phyloP scores from a whole-genome alignment of 2,113 vertebrate species.

The Trematomus loennbergii region DNA sequence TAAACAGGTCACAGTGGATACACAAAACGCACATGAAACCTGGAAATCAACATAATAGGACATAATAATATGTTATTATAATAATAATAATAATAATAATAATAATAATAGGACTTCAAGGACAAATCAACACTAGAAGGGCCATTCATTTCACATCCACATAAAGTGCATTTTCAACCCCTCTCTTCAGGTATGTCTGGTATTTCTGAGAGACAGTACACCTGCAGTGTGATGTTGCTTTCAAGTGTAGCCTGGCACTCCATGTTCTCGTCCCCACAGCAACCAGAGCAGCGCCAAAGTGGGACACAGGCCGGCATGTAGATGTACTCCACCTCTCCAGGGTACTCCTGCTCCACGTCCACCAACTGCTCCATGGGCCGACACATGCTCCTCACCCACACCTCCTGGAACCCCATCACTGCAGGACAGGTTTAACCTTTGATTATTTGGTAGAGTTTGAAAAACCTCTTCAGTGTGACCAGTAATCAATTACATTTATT shows the following conservation, averaged over 20 bases:
- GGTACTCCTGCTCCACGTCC: slow-evolving; percentile 87
- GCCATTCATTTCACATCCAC: too few species aligned
- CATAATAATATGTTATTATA: too few species aligned
- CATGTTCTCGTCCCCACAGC: slow-evolving; percentile 87
- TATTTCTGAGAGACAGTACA: slow-evolving; percentile 40
- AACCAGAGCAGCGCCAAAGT: slow-evolving; percentile 90
- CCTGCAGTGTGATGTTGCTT: slow-evolving; percentile 88
- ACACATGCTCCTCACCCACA: slow-evolving; percentile 90
- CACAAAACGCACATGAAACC: too few species aligned
- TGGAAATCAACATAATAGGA: too few species aligned
- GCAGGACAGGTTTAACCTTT: not conserved
- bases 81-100: too few species aligned
- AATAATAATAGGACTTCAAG: too few species aligned
- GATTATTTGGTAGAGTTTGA: not conserved
- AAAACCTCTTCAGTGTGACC: not conserved
- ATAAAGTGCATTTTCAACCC: not conserved
- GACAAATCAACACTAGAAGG: too few species aligned
- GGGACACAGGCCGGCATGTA: slow-evolving; percentile 90
- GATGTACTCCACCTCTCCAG: slow-evolving; percentile 86
- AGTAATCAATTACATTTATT: too few species aligned
- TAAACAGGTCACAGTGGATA: too few species aligned
- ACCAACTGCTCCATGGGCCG: slow-evolving; percentile 90
- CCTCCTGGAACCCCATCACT: slow-evolving; percentile 89
- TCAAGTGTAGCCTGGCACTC: slow-evolving; percentile 85
- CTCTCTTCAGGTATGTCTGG: not conserved